Percentiles rank a stretch among this genome's conserved stretches.
phyloP scores from a whole-genome alignment of 2,888 invertebrate species.

The Hipparchia sbordonii region DNA sequence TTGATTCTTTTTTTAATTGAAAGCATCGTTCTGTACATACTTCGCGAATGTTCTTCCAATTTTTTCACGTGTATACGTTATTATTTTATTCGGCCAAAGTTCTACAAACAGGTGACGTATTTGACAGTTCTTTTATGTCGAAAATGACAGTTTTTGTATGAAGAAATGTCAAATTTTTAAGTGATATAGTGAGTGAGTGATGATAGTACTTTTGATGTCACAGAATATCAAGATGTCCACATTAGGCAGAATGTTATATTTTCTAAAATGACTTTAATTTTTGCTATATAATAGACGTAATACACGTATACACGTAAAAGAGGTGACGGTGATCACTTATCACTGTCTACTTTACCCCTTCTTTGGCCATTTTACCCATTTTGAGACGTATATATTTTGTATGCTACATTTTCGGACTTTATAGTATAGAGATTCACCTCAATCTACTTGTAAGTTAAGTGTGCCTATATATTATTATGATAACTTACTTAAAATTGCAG shows the following conservation, averaged over 20 bases:
- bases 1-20: constrained; percentile 5
- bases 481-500: constrained; percentile 5
- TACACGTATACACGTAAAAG: constrained; percentile 14
- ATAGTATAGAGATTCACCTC: not conserved
- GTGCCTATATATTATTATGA: constrained; percentile 1
- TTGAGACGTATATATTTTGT: not conserved
- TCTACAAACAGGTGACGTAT: not conserved
- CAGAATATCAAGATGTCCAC: too few relatives aligned
- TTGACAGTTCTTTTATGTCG: not conserved
- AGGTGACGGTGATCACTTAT: not conserved
- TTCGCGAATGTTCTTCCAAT: constrained; percentile 5
- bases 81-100: too few relatives aligned
- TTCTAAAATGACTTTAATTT: too few relatives aligned
- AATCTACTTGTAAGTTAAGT: constrained; percentile 9
- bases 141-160: not conserved
- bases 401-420: constrained; percentile 5
- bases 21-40: constrained; percentile 60
- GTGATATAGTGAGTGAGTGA: too few relatives aligned
- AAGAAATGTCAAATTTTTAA: not conserved
- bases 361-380: not conserved
- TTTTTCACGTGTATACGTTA: constrained; percentile 13
- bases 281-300: not conserved
- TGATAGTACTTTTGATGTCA: too few relatives aligned
- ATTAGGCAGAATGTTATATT: too few relatives aligned
- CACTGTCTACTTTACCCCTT: not conserved